These are phyloP conservation scores for Xanthorhoe designata DNA, from an alignment of 2,888 invertebrate species.

Conservation along the genomic window DNA sequence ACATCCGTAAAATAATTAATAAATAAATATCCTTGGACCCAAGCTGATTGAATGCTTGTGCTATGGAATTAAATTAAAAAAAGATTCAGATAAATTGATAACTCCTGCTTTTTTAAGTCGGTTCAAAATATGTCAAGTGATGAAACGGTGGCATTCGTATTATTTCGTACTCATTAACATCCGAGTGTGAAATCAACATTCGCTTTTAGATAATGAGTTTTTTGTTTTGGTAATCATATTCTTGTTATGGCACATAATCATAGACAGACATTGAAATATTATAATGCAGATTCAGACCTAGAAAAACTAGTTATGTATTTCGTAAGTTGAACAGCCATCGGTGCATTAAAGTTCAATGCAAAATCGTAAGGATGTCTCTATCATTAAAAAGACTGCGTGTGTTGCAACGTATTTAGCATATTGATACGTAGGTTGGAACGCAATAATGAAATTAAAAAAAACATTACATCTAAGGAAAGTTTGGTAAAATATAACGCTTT, in stretches of 20 bases:
- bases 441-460: no score
- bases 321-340: constrained; percentile 25
- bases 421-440: not conserved
- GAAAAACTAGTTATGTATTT: constrained; percentile 20
- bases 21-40: no score
- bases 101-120: no score
- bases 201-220: constrained; percentile 3
- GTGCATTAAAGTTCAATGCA: constrained; percentile 38
- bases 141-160: not conserved
- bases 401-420: constrained; percentile 17
- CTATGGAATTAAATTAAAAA: no score
- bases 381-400: not conserved
- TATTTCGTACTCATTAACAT: not conserved
- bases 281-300: constrained; percentile 8
- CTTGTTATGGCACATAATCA: not conserved
- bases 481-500: no score
- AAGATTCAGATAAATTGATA: no score
- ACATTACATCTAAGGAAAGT: no score
- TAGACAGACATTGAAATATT: constrained; percentile 3
- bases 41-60: no score
- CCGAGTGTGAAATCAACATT: not conserved
- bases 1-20: no score
- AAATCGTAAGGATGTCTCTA: constrained; percentile 8
- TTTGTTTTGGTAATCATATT: constrained; percentile 2
- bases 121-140: not conserved